phyloP scores from a whole-genome alignment of 2,888 invertebrate genomes.

The Trichacis sp. region DNA sequence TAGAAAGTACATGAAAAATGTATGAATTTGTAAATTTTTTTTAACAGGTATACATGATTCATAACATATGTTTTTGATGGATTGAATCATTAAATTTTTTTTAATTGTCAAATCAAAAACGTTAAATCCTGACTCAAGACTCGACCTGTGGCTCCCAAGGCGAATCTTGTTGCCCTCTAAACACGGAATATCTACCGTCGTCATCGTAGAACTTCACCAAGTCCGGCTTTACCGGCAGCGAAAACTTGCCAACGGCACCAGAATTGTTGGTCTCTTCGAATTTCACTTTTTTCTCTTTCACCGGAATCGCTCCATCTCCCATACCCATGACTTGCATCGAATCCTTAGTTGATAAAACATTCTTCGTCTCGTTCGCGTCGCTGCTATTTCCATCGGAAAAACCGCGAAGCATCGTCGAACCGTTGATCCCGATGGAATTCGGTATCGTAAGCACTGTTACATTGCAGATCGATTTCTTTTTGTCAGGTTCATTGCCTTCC shows the following conservation, averaged over 20 bases:
- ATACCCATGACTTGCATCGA: conserved; percentile 50
- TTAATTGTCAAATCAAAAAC: too few species aligned
- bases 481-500: not conserved
- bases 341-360: conserved; percentile 44
- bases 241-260: not conserved
- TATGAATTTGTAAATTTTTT: too few species aligned
- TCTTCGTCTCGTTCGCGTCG: not conserved
- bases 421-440: not conserved
- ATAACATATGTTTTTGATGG: too few species aligned
- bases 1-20: too few species aligned
- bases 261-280: conserved; percentile 42
- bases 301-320: conserved; percentile 27
- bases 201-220: conserved; percentile 48
- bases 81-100: too few species aligned
- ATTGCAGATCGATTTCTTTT: not conserved
- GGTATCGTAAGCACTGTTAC: not conserved
- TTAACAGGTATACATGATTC: too few species aligned
- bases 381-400: not conserved
- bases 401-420: not conserved
- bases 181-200: conserved; percentile 38
- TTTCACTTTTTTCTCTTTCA: conserved; percentile 49
- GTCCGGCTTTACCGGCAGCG: conserved; percentile 10
- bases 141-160: conserved; percentile 3
- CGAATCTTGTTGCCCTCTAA: conserved; percentile 4
- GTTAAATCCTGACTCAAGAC: too few species aligned